Conservation (phyloP, 1,140 invertebrate species). For the Propsilocerus akamusi region DNA sequence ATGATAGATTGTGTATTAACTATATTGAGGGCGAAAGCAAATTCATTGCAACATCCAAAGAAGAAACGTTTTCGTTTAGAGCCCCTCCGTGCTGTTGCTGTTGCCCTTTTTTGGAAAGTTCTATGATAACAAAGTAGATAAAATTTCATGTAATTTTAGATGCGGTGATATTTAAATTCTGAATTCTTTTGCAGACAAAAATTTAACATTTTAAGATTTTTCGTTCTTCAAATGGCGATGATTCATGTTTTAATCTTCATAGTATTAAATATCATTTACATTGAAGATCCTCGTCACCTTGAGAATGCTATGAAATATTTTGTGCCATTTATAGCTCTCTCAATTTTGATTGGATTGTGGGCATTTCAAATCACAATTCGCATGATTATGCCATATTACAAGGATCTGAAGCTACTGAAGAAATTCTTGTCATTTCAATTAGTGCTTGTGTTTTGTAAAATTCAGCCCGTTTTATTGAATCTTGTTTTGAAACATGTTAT, state of each 20-base stretch:
- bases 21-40: not conserved
- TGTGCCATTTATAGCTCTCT: not conserved
- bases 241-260: not conserved
- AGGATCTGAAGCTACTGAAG: not conserved
- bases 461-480: not conserved
- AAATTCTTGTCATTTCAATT: not conserved
- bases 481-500: not conserved
- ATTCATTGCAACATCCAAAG: not conserved
- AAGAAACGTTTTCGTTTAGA: not conserved
- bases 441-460: not conserved
- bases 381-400: not conserved
- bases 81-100: not conserved
- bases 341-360: not conserved
- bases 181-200: not conserved
- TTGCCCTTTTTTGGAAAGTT: not conserved
- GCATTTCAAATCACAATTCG: not conserved
- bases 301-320: not conserved
- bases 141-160: too few species aligned
- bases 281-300: not conserved
- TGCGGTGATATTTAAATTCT: not conserved
- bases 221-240: not conserved
- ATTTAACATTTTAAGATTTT: not conserved
- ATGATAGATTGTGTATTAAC: not conserved
- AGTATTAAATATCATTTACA: not conserved
- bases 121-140: not conserved